phyloP scores from a whole-genome alignment of 2,888 invertebrate genomes.

The Mimachlamys varia region DNA sequence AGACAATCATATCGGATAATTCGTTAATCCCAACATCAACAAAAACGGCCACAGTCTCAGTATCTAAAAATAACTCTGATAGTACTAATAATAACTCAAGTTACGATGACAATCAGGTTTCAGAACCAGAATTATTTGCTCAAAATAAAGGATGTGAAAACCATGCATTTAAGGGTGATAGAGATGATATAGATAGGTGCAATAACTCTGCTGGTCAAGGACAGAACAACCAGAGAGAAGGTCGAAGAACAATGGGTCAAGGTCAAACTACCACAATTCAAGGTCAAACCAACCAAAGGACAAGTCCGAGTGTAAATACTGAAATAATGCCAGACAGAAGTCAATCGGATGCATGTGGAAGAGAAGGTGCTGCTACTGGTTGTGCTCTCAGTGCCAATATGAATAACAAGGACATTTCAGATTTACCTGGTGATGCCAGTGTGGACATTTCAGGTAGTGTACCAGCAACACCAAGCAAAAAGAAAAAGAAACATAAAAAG shows the following conservation, averaged over 20 bases:
- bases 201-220: background rate
- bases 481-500: slow-evolving; percentile 54
- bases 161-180: background rate
- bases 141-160: slow-evolving; percentile 5
- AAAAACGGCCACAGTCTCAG: background rate
- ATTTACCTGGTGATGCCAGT: background rate
- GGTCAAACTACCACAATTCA: background rate
- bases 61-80: background rate
- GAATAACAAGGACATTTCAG: background rate
- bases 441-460: slow-evolving; percentile 32
- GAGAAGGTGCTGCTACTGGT: background rate
- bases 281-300: background rate
- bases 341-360: slow-evolving; percentile 3
- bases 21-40: background rate
- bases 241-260: background rate
- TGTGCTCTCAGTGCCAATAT: background rate
- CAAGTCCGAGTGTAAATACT: background rate
- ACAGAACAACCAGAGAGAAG: background rate
- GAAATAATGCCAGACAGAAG: background rate
- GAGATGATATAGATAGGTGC: background rate
- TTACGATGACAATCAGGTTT: background rate
- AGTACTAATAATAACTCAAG: background rate
- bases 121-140: background rate
- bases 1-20: background rate
- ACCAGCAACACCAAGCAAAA: slow-evolving; percentile 48